These are phyloP conservation scores for Trididemnum clinides DNA, from an alignment of 23 tunicate genomes.

Conservation along the genomic window DNA sequence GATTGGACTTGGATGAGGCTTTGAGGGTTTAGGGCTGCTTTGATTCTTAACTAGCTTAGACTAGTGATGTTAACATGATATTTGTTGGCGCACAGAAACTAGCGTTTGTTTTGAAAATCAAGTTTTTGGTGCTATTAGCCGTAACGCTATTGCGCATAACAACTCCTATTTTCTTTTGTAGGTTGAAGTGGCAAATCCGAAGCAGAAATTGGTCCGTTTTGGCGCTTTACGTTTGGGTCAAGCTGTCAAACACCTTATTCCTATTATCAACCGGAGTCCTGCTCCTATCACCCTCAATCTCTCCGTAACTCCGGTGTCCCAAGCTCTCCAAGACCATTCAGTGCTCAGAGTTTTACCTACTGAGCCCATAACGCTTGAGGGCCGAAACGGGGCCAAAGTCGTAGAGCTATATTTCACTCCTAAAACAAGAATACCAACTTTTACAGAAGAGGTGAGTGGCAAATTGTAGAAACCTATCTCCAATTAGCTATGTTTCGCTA, in stretches of 20 bases:
- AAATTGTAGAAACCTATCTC: too few relatives aligned
- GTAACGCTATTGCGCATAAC: too few relatives aligned
- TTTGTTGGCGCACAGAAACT: too few relatives aligned
- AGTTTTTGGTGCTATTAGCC: too few relatives aligned
- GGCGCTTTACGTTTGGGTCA: conserved; percentile 91
- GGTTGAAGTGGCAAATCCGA: conserved; percentile 81
- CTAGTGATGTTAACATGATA: too few relatives aligned
- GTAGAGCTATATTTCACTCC: conserved; percentile 86
- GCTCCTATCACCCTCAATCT: conserved; percentile 60
- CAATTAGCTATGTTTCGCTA: too few relatives aligned
- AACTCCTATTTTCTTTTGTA: not conserved
- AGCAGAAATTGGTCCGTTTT: conserved; percentile 70
- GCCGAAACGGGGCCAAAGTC: conserved; percentile 56
- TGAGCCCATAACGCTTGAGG: conserved; percentile 71
- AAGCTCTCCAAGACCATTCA: conserved; percentile 60
- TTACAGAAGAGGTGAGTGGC: conserved; percentile 86
- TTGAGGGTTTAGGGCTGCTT: too few relatives aligned
- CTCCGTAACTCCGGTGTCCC: conserved; percentile 67
- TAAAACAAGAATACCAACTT: conserved; percentile 69
- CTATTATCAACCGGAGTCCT: conserved; percentile 90
- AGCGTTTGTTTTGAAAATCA: too few relatives aligned
- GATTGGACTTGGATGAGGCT: too few relatives aligned
- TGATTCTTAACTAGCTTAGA: too few relatives aligned
- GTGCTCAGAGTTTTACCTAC: conserved; percentile 67
- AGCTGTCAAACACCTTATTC: conserved; percentile 68